These are phyloP conservation scores for Coptotermes formosanus DNA, from an alignment of 1,140 invertebrate genomes.

Conservation along the genomic window DNA sequence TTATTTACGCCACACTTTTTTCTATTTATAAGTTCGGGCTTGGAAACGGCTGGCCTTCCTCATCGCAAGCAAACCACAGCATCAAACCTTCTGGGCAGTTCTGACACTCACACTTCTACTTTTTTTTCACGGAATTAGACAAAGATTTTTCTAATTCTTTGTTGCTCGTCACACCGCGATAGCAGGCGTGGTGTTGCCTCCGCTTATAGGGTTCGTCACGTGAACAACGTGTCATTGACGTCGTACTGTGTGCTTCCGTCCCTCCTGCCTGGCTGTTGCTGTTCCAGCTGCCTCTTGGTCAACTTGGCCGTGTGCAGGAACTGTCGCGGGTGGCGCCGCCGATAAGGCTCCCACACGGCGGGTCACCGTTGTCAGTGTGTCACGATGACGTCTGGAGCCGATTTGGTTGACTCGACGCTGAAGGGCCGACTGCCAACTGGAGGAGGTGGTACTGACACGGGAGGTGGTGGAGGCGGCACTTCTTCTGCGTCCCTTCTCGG, in stretches of 20 bases:
- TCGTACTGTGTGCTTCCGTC: slow-evolving; percentile 27
- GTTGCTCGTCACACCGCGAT: too few relatives aligned
- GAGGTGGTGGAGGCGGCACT: slow-evolving; percentile 49
- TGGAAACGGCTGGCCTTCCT: too few relatives aligned
- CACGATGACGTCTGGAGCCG: slow-evolving; percentile 83
- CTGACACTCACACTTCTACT: too few relatives aligned
- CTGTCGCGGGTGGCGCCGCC: slow-evolving; percentile 53
- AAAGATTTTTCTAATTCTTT: too few relatives aligned
- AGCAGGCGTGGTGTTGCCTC: neutral
- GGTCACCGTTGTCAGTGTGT: slow-evolving; percentile 66
- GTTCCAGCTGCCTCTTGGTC: neutral
- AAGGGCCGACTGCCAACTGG: slow-evolving; percentile 55
- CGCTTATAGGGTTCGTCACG: slow-evolving; percentile 25
- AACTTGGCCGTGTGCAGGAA: slow-evolving; percentile 31
- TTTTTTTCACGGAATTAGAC: too few relatives aligned
- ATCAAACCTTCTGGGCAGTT: too few relatives aligned
- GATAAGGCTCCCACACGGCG: slow-evolving; percentile 57
- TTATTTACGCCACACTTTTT: too few relatives aligned
- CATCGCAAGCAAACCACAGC: too few relatives aligned
- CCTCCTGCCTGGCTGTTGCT: neutral
- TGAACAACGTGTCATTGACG: slow-evolving; percentile 20
- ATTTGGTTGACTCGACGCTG: slow-evolving; percentile 76
- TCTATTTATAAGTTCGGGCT: too few relatives aligned
- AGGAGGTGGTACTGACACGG: slow-evolving; percentile 36
- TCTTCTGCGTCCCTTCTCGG: neutral